phyloP scores from a whole-genome alignment of 2,113 vertebrate genomes.

The Nyctereutes procyonoides region DNA sequence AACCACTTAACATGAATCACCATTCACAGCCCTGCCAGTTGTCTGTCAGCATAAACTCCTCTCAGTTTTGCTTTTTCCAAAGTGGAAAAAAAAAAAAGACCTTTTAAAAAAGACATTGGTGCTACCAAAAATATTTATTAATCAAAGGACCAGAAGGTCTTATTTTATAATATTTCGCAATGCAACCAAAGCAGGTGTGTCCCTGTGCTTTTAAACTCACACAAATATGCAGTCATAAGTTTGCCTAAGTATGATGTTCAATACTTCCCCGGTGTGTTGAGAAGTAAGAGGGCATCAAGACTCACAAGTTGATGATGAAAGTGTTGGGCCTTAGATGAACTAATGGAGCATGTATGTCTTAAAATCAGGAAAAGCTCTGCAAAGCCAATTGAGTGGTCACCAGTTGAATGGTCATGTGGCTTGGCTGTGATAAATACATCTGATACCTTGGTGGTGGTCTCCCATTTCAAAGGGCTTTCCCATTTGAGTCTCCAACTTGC shows the following conservation, averaged over 20 bases:
- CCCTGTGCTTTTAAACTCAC: not conserved
- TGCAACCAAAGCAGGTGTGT: not conserved
- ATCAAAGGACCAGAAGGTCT: not conserved
- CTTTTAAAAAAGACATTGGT: not conserved
- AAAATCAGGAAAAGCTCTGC: not conserved
- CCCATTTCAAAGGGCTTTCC: not conserved
- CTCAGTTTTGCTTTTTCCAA: constrained; percentile 38
- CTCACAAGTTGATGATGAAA: not conserved
- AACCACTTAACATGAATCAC: constrained; percentile 69
- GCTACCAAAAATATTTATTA: constrained; percentile 23
- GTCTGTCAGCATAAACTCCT: not conserved
- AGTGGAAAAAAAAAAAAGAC: not conserved
- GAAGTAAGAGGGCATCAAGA: not conserved
- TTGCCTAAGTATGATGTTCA: not conserved
- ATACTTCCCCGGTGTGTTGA: not conserved
- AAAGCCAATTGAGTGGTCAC: not conserved
- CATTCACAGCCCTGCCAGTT: not conserved
- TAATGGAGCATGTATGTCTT: not conserved
- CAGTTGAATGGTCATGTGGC: not conserved
- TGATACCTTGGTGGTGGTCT: not conserved
- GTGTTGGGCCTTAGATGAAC: not conserved
- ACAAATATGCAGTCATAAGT: not conserved
- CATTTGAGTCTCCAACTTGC: not conserved
- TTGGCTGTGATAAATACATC: not conserved
- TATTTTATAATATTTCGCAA: not conserved